Percentiles rank a stretch among this genome's conserved stretches.
phyloP scores from a whole-genome alignment of 2,888 invertebrate genomes.

The Sycophila texana region DNA sequence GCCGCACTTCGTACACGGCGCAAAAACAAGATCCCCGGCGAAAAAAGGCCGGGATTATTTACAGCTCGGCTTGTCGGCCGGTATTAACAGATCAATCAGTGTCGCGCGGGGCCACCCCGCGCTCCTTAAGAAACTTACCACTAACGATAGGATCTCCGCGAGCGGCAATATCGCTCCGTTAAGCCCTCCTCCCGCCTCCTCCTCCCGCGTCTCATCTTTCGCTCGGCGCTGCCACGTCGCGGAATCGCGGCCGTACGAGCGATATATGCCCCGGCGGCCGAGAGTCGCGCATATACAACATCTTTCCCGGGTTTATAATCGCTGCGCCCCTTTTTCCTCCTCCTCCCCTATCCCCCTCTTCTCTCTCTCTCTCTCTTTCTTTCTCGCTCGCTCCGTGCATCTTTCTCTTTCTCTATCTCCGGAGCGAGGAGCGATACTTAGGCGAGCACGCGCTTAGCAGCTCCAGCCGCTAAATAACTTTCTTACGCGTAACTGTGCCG shows the following conservation, averaged over 20 bases:
- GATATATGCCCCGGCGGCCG: too few relatives aligned
- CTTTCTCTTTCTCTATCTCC: not conserved
- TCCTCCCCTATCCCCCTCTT: not conserved
- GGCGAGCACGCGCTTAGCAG: not conserved
- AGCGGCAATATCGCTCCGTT: not conserved
- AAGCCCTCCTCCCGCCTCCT: slow-evolving; percentile 7
- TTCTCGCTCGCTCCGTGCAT: not conserved
- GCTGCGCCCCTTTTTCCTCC: not conserved
- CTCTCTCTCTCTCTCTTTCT: slow-evolving; percentile 3
- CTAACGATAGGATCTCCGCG: slow-evolving; percentile 31
- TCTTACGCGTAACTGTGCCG: slow-evolving; percentile 14
- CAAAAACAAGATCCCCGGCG: not conserved
- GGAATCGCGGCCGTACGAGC: too few relatives aligned
- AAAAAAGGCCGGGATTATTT: slow-evolving; percentile 10
- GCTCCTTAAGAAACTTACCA: not conserved
- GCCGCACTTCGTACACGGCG: not conserved
- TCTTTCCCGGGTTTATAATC: not conserved
- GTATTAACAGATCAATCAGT: slow-evolving; percentile 50
- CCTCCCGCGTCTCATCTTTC: not conserved
- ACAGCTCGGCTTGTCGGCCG: slow-evolving; percentile 3
- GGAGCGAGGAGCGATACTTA: too few relatives aligned
- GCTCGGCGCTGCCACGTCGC: too few relatives aligned
- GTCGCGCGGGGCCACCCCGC: slow-evolving; percentile 26
- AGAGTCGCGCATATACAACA: too few relatives aligned
- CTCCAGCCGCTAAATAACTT: slow-evolving; percentile 26